These are phyloP conservation scores for Cochlearius cochlearius DNA, from an alignment of 2,113 vertebrate species.

Conservation along the genomic window DNA sequence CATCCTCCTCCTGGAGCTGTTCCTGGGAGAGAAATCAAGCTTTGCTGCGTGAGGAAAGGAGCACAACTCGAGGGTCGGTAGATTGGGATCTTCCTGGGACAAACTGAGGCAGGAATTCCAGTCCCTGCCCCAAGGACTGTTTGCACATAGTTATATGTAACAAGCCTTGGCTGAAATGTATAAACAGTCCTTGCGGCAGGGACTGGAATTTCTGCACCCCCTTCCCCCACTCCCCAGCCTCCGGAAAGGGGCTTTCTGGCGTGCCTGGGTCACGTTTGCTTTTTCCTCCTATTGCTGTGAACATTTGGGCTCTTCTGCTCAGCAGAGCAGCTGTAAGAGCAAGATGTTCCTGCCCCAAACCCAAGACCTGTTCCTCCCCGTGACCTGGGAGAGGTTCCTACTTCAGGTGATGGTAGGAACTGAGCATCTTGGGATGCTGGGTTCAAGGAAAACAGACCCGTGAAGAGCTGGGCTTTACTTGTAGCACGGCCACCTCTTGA, in stretches of 20 bases:
- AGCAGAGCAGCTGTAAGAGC: background rate
- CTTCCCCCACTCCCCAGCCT: no score
- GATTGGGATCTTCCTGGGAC: background rate
- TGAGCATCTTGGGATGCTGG: background rate
- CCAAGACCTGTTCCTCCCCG: background rate
- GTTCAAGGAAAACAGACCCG: background rate
- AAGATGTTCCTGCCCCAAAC: background rate
- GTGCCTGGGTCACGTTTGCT: no score
- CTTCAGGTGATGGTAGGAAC: background rate
- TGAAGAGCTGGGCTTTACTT: background rate
- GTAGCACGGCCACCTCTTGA: fast-evolving
- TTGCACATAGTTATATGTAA: background rate
- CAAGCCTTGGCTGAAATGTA: background rate
- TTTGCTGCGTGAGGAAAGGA: background rate
- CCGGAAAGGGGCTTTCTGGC: background rate
- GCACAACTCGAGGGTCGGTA: fast-evolving
- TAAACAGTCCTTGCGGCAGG: conserved; percentile 33
- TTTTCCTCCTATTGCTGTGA: background rate
- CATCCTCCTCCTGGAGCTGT: background rate
- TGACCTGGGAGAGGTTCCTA: background rate
- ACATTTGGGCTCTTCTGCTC: background rate
- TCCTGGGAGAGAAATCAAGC: no score
- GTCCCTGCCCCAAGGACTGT: conserved; percentile 31
- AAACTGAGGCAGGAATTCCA: background rate
- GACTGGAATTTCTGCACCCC: background rate